Evolutionary conservation across 2,888 invertebrate genomes (phyloP), one percentile per base, ranked within the genome.

Genomic region (Isoperla grammatica): DNA sequence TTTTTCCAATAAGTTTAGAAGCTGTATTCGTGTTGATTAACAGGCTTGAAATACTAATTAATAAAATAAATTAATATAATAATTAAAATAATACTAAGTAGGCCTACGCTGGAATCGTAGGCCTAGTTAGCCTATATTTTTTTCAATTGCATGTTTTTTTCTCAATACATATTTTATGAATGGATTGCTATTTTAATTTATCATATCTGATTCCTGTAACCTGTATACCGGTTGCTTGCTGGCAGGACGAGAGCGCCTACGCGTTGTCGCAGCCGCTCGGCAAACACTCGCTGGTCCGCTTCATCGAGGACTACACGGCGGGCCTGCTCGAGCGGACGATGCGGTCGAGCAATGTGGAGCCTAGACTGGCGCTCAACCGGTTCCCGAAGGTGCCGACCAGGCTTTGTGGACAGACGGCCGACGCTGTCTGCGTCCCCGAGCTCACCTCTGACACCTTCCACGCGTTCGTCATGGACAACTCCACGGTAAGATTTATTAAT

Each of bases 371-470:
- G 1, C 43, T 56, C 23, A 55, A 48, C 42, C 29, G 57, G n/a
- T 64, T 65, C 29, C 66, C 65, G 62, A 64, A 65, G 43, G 39
- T 54, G 56, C 39, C 63, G 65, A 13, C 54, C 58, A 3, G 63
- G 65, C 17, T 42, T 63, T 46, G 69, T 45, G 54, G 53, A 17
- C 63, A 65, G 13, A 56, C 58, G 2, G 62, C 65, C 15, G 43
- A 63, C 42, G 69, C 67, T 43, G 69, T 85, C 6, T 80, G 81
- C 67, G 75, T 90, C 11, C 70, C 75, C 11, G 89, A 90, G 69
- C 77, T 90, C 54, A 83, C 83, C 23, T 81, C 86, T 0, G 74
- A 76, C 15, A 85, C 80, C 55, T 90, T 90, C 73, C 76, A 82
- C 55, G 71, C 76, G 49, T 76, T 83, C 49, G 79, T 87, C 53